Percentiles rank a stretch among this genome's conserved stretches.
Conservation (phyloP, 2,888 invertebrate species). For the Agonum fuliginosum region DNA sequence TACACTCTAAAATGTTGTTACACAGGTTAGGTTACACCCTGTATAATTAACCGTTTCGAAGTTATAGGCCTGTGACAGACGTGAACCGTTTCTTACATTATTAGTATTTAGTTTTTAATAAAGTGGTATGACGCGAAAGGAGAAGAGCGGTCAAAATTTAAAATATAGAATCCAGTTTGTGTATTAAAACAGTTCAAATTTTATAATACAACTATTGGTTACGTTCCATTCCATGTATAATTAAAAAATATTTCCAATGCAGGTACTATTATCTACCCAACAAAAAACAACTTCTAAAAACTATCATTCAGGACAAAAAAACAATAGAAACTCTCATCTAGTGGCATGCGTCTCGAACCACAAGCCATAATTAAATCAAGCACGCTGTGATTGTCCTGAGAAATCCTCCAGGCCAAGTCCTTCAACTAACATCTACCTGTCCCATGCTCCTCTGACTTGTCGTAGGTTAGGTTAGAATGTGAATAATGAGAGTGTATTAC, state of each 20-base stretch:
- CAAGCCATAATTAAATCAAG: conserved; percentile 13
- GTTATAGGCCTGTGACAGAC: no score
- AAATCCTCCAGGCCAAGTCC: conserved; percentile 1
- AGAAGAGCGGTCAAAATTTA: no score
- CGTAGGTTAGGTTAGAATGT: conserved; percentile 13
- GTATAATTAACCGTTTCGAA: no score
- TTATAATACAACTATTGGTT: no score
- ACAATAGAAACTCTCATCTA: conserved; percentile 22
- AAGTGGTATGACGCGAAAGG: no score
- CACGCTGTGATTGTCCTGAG: conserved; percentile 18
- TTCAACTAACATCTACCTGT: conserved; percentile 1
- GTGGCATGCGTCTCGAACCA: conserved; percentile 5
- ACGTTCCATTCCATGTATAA: no score
- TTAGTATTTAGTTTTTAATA: no score
- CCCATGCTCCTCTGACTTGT: conserved; percentile 10
- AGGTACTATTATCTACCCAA: not conserved
- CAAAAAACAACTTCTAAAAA: conserved; percentile 15
- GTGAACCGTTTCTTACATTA: no score
- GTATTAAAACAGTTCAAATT: no score
- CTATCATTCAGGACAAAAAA: not conserved
- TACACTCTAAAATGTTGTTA: no score
- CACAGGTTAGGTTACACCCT: no score
- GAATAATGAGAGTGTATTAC: conserved; percentile 8
- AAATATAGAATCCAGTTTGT: no score
- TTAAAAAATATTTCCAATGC: conserved; percentile 13